A percentile compares a stretch with the other conserved stretches of the same genome.
phyloP scores from a whole-genome alignment of 2,888 invertebrate genomes.

The Liodrosophila aerea region DNA sequence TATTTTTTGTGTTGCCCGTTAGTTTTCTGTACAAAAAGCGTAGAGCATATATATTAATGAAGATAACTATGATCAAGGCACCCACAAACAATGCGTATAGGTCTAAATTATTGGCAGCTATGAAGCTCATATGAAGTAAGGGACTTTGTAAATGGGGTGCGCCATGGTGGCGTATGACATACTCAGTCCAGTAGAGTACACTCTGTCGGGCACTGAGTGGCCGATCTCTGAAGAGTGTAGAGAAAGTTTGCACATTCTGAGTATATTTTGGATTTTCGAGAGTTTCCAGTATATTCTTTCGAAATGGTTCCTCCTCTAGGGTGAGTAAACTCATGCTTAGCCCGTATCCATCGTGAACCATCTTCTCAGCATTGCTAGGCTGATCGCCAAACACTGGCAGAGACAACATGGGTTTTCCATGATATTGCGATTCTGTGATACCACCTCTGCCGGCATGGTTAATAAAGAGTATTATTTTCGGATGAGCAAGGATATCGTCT shows the following conservation, averaged over 20 bases:
- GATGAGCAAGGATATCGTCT: slow-evolving; percentile 85
- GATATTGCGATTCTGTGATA: slow-evolving; percentile 85
- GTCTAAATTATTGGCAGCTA: slow-evolving; percentile 83
- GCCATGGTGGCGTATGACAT: slow-evolving; percentile 84
- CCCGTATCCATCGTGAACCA: slow-evolving; percentile 71
- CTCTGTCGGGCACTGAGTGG: slow-evolving; percentile 83
- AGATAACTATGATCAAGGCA: not conserved
- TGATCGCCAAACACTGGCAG: slow-evolving; percentile 80
- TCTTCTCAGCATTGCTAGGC: slow-evolving; percentile 60
- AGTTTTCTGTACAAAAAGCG: slow-evolving; percentile 9
- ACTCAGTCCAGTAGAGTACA: slow-evolving; percentile 84
- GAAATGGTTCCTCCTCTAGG: slow-evolving; percentile 48
- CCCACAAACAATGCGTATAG: slow-evolving; percentile 64
- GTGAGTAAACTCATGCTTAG: slow-evolving; percentile 46
- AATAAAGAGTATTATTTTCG: slow-evolving; percentile 85
- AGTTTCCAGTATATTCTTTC: slow-evolving; percentile 47
- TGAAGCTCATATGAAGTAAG: slow-evolving; percentile 81
- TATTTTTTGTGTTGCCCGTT: not conserved
- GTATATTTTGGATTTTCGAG: slow-evolving; percentile 60
- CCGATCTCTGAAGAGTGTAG: slow-evolving; percentile 83
- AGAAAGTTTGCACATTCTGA: slow-evolving; percentile 80
- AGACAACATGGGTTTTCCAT: slow-evolving; percentile 84
- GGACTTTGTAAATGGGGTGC: slow-evolving; percentile 84
- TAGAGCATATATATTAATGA: not conserved
- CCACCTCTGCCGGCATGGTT: slow-evolving; percentile 87